Evolutionary conservation across 2,888 invertebrate species (phyloP).

Genomic region (Himalopsyche kuldschensis): DNA sequence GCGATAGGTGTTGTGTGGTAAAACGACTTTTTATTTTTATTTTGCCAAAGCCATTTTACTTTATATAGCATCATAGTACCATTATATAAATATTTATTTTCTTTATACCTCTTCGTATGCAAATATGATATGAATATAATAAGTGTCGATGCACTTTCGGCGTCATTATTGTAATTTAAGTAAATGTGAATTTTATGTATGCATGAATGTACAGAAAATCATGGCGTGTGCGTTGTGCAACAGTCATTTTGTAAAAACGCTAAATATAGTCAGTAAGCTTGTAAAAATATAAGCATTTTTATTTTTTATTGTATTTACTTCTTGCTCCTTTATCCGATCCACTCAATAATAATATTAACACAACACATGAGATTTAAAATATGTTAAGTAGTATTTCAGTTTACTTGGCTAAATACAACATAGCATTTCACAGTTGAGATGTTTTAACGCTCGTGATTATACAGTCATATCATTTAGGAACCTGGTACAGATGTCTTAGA

Average conservation of each 20-base stretch:
- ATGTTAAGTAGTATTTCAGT: too few relatives aligned
- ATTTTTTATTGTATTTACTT: neutral
- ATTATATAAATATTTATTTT: conserved; percentile 21
- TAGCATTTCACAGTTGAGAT: too few relatives aligned
- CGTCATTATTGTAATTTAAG: neutral
- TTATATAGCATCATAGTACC: conserved; percentile 5
- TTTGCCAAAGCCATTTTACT: conserved; percentile 36
- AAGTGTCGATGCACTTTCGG: neutral
- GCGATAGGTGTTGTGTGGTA: neutral
- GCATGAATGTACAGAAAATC: conserved; percentile 3
- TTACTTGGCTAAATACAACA: too few relatives aligned
- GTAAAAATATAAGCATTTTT: conserved; percentile 8
- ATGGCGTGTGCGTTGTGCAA: conserved; percentile 3
- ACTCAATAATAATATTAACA: too few relatives aligned
- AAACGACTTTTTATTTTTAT: conserved; percentile 17
- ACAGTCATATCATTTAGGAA: too few relatives aligned
- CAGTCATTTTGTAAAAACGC: conserved; percentile 15
- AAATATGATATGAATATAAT: neutral
- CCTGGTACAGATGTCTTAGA: too few relatives aligned
- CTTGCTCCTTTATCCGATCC: neutral
- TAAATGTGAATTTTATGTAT: conserved; percentile 7
- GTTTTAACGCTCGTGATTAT: too few relatives aligned
- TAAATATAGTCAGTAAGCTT: conserved; percentile 10
- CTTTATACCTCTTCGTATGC: neutral
- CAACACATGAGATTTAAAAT: too few relatives aligned